A percentile compares a stretch with the other conserved stretches of the same genome.
Evolutionary conservation across 53 echinoderm and acorn worm species (phyloP).

Genomic region (Temnopleurus reevesii): DNA sequence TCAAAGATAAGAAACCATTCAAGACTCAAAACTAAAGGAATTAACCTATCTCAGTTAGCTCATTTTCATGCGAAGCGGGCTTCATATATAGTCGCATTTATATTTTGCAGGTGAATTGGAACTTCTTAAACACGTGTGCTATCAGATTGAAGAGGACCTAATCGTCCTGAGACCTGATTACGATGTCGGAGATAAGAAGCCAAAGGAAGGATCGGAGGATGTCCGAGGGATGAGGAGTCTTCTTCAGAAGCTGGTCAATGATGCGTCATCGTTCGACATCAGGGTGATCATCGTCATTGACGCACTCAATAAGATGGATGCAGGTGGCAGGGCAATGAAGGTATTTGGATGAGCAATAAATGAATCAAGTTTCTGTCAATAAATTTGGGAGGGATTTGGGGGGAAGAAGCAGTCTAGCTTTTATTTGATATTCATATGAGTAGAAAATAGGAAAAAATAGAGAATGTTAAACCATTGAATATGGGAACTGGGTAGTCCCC

Average conservation of each 20-base stretch:
- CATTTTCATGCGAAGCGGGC: no score
- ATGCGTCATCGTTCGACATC: constrained; percentile 38
- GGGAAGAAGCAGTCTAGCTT: no score
- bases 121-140: constrained; percentile 64
- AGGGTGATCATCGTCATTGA: constrained; percentile 74
- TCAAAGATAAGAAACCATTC: no score
- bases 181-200: not conserved
- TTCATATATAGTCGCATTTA: no score
- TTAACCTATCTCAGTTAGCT: no score
- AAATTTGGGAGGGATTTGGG: no score
- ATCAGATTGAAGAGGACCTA: constrained; percentile 60
- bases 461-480: no score
- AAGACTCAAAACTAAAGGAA: no score
- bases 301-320: constrained; percentile 75
- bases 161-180: not conserved
- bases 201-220: constrained; percentile 59
- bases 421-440: no score
- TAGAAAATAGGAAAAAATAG: no score
- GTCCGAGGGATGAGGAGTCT: constrained; percentile 59
- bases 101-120: constrained; percentile 64
- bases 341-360: not conserved
- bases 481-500: no score
- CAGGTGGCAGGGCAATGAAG: constrained; percentile 72
- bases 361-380: no score
- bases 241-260: constrained; percentile 60